Evolutionary conservation across 2,113 vertebrate genomes (phyloP).

Genomic region (Acanthisitta chloris): DNA sequence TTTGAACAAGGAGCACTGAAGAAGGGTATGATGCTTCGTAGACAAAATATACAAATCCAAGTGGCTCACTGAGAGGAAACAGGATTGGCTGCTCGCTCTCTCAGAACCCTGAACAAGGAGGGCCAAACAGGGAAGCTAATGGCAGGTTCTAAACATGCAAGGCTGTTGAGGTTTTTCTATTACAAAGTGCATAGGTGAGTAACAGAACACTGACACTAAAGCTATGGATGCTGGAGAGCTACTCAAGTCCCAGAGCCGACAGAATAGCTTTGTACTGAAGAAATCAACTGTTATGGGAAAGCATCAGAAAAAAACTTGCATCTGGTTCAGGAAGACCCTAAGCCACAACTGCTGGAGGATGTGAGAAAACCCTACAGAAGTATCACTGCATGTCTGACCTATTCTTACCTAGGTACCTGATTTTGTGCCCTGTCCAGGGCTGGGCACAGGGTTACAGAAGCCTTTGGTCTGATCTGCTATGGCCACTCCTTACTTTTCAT

Average conservation of each 20-base stretch:
- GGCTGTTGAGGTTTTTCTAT: not conserved
- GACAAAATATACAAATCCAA: not conserved
- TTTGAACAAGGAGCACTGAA: not conserved
- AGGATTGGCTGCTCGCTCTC: not conserved
- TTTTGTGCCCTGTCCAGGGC: not conserved
- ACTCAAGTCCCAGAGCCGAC: not conserved
- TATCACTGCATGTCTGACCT: not conserved
- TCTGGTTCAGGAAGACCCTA: not conserved
- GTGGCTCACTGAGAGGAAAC: not conserved
- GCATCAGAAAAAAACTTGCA: not conserved
- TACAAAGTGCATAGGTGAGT: accelerated
- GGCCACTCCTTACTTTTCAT: not conserved
- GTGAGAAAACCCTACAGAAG: not conserved
- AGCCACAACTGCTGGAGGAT: not conserved
- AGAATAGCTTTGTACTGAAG: not conserved
- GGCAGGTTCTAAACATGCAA: not conserved
- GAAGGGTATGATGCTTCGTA: not conserved
- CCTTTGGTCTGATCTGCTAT: not conserved
- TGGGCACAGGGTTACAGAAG: not conserved
- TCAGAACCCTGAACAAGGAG: not conserved
- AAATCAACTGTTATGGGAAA: not conserved
- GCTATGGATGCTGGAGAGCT: accelerated
- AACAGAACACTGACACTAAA: not conserved
- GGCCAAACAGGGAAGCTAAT: not conserved
- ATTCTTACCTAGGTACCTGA: not conserved